Conservation (phyloP, 2,113 vertebrate species). For the Hypocryptadius cinnamomeus region DNA sequence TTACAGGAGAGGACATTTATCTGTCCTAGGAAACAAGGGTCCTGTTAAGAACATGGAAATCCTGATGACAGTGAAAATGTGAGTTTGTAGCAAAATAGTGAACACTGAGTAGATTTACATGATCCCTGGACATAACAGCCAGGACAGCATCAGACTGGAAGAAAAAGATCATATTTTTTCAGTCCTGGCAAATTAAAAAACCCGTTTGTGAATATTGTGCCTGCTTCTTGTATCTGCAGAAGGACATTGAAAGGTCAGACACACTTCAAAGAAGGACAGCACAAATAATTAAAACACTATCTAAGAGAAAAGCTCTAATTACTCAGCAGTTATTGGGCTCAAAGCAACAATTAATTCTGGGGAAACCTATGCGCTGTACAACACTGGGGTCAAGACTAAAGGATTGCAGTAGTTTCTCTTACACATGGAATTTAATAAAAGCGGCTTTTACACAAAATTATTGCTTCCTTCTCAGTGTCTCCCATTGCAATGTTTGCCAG, state of each 20-base stretch:
- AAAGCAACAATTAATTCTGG: neutral
- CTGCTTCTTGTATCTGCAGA: neutral
- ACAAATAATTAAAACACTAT: neutral
- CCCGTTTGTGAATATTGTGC: neutral
- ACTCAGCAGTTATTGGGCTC: neutral
- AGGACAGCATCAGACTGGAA: neutral
- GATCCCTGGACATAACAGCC: neutral
- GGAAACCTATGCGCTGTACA: neutral
- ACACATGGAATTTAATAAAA: neutral
- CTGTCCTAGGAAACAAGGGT: neutral
- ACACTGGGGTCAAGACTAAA: neutral
- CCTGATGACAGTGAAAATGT: neutral
- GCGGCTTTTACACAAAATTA: neutral
- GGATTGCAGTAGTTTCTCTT: neutral
- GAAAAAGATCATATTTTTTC: neutral
- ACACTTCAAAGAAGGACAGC: neutral
- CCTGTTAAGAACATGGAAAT: neutral
- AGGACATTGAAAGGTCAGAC: accelerated
- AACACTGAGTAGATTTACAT: neutral
- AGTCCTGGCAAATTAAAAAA: neutral
- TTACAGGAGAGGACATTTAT: neutral
- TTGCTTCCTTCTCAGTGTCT: neutral
- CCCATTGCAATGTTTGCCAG: neutral
- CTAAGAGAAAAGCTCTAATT: neutral
- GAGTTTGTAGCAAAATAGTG: neutral